Percentiles rank a stretch among this genome's conserved stretches.
phyloP scores from a whole-genome alignment of 1,140 invertebrate species.

The Drosophila rhopaloa region DNA sequence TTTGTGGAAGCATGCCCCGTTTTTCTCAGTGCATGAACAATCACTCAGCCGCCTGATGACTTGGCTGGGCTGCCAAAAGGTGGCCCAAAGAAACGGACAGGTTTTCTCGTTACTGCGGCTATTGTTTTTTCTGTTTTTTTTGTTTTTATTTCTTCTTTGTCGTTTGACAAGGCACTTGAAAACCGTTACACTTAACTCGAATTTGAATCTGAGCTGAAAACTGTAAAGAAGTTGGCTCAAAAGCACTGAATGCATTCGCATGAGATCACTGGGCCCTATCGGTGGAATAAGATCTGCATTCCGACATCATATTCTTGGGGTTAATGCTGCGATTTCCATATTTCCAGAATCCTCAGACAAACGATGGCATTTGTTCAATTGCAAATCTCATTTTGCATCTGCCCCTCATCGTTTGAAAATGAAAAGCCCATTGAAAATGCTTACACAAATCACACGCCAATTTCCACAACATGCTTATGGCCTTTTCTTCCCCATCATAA shows the following conservation, averaged over 20 bases:
- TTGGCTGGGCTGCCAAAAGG: constrained; percentile 67
- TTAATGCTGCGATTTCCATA: no score
- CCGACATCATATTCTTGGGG: neutral
- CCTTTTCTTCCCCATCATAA: constrained; percentile 27
- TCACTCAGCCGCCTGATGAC: constrained; percentile 14
- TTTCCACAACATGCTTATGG: constrained; percentile 5
- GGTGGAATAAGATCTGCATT: constrained; percentile 1
- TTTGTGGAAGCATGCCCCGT: neutral
- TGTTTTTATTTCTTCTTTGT: constrained; percentile 15
- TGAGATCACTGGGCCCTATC: constrained; percentile 32
- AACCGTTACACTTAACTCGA: constrained; percentile 56
- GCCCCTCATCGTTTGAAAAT: neutral
- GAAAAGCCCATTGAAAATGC: constrained; percentile 9
- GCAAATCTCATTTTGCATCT: neutral
- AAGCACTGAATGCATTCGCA: constrained; percentile 4
- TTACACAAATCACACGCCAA: constrained; percentile 20
- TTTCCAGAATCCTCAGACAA: constrained; percentile 18
- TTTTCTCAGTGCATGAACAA: constrained; percentile 1
- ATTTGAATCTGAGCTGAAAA: constrained; percentile 4
- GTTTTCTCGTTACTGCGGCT: constrained; percentile 32
- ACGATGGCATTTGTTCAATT: constrained; percentile 42
- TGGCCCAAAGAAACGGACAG: constrained; percentile 44
- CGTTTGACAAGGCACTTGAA: constrained; percentile 32
- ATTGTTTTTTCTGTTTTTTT: constrained; percentile 23
- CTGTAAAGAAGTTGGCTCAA: constrained; percentile 23